Percentiles rank a stretch among this genome's conserved stretches.
These are phyloP conservation scores for Ridgeia piscesae DNA, from an alignment of 1,140 invertebrate genomes.

Conservation along the genomic window DNA sequence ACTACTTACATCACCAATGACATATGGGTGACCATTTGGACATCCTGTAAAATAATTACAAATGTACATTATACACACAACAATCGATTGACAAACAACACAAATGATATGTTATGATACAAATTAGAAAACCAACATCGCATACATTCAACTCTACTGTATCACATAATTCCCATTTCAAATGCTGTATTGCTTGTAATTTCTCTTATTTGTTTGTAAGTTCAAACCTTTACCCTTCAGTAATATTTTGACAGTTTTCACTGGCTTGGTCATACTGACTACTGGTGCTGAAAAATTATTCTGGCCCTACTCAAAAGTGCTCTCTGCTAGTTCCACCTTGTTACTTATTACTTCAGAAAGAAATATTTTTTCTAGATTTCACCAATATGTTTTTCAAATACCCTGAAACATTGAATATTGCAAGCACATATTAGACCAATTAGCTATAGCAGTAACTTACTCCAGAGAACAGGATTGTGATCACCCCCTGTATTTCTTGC, in stretches of 20 bases:
- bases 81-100: neutral
- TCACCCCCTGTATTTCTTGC: slow-evolving; percentile 27
- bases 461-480: slow-evolving; percentile 36
- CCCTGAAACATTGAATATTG: too few relatives aligned
- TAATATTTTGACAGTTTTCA: neutral
- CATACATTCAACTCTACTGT: neutral
- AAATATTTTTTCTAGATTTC: too few relatives aligned
- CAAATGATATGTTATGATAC: neutral
- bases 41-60: slow-evolving; percentile 39
- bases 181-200: neutral
- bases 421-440: neutral
- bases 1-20: slow-evolving; percentile 49
- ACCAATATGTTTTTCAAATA: too few relatives aligned
- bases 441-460: slow-evolving; percentile 27
- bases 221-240: neutral
- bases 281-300: too few relatives aligned
- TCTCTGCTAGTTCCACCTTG: too few relatives aligned
- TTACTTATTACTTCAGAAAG: too few relatives aligned
- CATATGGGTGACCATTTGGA: slow-evolving; percentile 50
- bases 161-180: neutral
- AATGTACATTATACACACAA: neutral
- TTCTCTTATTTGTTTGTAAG: neutral
- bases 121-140: neutral
- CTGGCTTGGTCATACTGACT: neutral
- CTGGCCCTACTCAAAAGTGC: too few relatives aligned